Conservation (phyloP, 1,140 invertebrate species). For the Phymastichus coffea region DNA sequence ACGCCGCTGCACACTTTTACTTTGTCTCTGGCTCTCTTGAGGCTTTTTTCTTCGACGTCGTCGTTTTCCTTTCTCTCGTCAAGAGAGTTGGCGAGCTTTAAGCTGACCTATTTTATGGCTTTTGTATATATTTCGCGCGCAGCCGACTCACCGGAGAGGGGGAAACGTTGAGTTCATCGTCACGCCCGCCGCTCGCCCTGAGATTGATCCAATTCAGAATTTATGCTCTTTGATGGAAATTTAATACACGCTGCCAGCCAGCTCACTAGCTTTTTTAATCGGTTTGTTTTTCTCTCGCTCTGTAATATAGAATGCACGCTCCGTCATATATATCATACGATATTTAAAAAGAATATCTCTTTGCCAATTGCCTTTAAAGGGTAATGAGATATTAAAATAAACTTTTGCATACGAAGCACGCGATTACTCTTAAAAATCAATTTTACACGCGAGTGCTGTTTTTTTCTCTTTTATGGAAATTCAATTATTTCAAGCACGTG, state of each 20-base stretch:
- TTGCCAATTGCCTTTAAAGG: no score
- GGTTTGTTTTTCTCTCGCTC: no score
- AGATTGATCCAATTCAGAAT: slow-evolving; percentile 12
- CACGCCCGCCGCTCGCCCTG: no score
- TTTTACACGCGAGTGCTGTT: no score
- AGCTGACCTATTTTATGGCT: slow-evolving; percentile 6
- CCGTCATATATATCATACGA: no score
- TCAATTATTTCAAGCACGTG: slow-evolving; percentile 3
- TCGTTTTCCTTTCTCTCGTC: background rate
- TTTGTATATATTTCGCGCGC: background rate
- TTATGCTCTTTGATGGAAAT: background rate
- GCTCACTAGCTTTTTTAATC: no score
- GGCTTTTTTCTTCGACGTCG: background rate
- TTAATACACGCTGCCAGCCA: background rate
- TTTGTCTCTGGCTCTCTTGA: background rate
- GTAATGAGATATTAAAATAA: no score
- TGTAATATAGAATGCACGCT: no score
- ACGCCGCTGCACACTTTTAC: background rate
- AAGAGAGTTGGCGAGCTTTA: background rate
- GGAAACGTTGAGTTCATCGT: background rate
- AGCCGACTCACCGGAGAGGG: background rate
- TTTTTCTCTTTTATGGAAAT: no score
- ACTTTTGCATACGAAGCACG: no score
- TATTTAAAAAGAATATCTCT: no score
- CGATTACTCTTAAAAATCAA: no score